Evolutionary conservation across 2,888 invertebrate species (phyloP).

Genomic region (Drosophila engyochracea): DNA sequence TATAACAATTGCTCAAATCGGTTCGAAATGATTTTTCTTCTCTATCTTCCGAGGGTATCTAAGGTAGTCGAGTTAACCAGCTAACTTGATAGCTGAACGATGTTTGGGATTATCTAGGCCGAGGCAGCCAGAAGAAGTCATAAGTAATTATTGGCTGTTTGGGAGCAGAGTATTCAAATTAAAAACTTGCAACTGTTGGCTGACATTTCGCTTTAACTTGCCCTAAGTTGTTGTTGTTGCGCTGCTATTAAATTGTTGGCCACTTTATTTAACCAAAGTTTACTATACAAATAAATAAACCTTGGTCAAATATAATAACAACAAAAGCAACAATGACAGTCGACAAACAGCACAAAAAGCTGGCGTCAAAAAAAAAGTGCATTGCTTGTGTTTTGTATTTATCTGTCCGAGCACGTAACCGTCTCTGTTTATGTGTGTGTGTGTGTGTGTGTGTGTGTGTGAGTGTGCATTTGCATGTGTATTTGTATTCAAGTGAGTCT

Average conservation of each 20-base stretch:
- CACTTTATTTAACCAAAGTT: constrained; percentile 82
- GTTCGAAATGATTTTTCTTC: too few relatives aligned
- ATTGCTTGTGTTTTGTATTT: constrained; percentile 38
- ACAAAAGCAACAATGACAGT: constrained; percentile 13
- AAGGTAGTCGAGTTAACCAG: background rate
- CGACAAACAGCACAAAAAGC: constrained; percentile 41
- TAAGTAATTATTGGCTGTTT: background rate
- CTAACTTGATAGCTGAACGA: too few relatives aligned
- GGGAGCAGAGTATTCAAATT: background rate
- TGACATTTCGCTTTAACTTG: constrained; percentile 56
- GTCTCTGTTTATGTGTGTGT: background rate
- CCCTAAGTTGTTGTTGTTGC: constrained; percentile 39
- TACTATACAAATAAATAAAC: constrained; percentile 75
- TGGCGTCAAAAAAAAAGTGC: constrained; percentile 45
- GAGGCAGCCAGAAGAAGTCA: background rate
- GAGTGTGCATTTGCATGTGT: background rate
- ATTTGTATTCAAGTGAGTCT: constrained; percentile 19
- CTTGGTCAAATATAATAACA: constrained; percentile 60
- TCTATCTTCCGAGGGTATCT: background rate
- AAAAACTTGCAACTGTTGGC: constrained; percentile 3
- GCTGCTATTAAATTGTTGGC: constrained; percentile 70
- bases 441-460: constrained; percentile 1
- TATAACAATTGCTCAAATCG: background rate
- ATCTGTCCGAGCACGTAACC: constrained; percentile 22
- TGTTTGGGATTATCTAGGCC: background rate